Percentiles rank a stretch among this genome's conserved stretches.
phyloP scores from a whole-genome alignment of 2,888 invertebrate genomes.

The Eueremaeus valkanovi region DNA sequence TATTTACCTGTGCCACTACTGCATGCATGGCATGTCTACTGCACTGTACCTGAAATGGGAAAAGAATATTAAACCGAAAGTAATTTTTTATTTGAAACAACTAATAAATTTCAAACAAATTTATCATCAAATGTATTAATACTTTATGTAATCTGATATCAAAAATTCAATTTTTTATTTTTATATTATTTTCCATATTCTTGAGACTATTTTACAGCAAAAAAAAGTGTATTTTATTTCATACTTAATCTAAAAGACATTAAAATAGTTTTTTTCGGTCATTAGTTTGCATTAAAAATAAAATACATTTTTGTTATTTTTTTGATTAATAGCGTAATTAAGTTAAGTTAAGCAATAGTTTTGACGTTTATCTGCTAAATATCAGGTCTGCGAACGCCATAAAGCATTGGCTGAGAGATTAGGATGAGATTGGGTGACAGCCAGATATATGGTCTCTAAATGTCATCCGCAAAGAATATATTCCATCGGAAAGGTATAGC shows the following conservation, averaged over 20 bases:
- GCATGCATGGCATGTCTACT: not conserved
- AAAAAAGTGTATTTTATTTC: not conserved
- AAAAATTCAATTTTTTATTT: not conserved
- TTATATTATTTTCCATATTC: not conserved
- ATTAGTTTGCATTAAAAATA: constrained; percentile 26
- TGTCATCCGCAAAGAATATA: not conserved
- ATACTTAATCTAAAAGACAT: constrained; percentile 11
- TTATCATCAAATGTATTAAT: constrained; percentile 27
- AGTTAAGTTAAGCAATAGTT: constrained; percentile 6
- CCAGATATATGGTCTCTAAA: constrained; percentile 2
- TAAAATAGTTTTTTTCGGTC: constrained; percentile 29
- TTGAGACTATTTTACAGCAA: not conserved
- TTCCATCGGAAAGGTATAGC: not conserved
- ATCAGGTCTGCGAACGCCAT: not conserved
- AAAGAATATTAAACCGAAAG: not conserved
- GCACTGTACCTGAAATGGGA: not conserved
- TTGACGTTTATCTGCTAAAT: constrained; percentile 32
- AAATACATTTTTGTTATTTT: not conserved
- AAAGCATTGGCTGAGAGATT: constrained; percentile 18
- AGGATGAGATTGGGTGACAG: constrained; percentile 11
- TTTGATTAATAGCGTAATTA: constrained; percentile 33
- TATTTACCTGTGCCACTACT: constrained; percentile 22
- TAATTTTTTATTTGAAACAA: not conserved
- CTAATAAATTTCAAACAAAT: not conserved
- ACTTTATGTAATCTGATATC: not conserved